Evolutionary conservation across 2,797 vertebrate species (phyloP).

Genomic region (Ispidina lecontei): DNA sequence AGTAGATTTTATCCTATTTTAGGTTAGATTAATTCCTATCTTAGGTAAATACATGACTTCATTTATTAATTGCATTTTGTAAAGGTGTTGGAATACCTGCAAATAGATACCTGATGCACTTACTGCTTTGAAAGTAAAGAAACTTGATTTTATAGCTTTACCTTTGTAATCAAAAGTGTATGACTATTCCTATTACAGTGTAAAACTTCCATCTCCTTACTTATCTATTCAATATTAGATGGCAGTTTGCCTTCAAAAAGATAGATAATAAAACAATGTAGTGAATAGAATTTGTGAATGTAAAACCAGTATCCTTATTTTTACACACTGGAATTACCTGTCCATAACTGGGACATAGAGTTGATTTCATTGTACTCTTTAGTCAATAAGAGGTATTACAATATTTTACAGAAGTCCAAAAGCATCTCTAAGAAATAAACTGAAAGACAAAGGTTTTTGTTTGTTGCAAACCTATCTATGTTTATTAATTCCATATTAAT

Average conservation of each 20-base stretch:
- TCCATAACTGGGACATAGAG: neutral
- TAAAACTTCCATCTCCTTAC: neutral
- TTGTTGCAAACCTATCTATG: neutral
- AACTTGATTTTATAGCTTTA: neutral
- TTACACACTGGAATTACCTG: neutral
- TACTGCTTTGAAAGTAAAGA: neutral
- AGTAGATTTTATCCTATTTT: neutral
- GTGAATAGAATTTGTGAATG: neutral
- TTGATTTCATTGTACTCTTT: neutral
- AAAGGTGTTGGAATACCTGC: neutral
- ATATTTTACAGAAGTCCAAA: neutral
- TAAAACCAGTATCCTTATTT: neutral
- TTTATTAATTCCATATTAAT: neutral
- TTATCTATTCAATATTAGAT: neutral
- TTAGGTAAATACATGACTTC: neutral
- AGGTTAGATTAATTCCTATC: neutral
- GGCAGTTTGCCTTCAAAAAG: neutral
- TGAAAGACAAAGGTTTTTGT: neutral
- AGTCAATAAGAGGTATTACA: neutral
- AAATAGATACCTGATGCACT: neutral
- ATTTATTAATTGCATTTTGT: neutral
- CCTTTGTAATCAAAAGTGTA: neutral
- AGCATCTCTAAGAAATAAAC: neutral
- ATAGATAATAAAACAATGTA: neutral
- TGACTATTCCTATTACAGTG: neutral